These are phyloP conservation scores for Epirrhoe tristata DNA, from an alignment of 2,888 invertebrate genomes.

Conservation along the genomic window DNA sequence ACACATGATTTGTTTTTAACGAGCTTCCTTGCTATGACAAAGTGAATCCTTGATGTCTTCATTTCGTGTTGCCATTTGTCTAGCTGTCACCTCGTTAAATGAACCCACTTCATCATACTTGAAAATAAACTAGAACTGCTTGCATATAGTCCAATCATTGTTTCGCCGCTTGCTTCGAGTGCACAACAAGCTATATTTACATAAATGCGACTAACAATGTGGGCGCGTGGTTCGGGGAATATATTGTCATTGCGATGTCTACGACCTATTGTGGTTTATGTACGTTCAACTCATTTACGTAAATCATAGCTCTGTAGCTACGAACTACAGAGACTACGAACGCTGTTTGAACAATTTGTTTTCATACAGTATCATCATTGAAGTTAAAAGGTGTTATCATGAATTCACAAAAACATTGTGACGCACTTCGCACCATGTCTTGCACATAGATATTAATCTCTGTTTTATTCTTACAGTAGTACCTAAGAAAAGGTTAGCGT, in stretches of 20 bases:
- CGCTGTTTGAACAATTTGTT: conserved; percentile 26
- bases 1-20: conserved; percentile 5
- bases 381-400: conserved; percentile 11
- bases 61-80: conserved; percentile 18
- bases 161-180: conserved; percentile 46
- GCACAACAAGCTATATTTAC: conserved; percentile 50
- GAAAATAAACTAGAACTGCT: conserved; percentile 42
- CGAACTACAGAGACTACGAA: too few species aligned
- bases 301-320: conserved; percentile 31
- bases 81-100: conserved; percentile 22
- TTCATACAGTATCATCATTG: conserved; percentile 15
- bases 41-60: conserved; percentile 20
- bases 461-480: not conserved
- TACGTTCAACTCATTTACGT: conserved; percentile 24
- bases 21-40: conserved; percentile 1
- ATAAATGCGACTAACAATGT: conserved; percentile 49
- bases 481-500: not conserved
- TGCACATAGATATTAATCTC: not conserved
- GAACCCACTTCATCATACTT: conserved; percentile 33
- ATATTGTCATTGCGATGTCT: conserved; percentile 50
- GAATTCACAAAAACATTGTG: conserved; percentile 10
- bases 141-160: conserved; percentile 44
- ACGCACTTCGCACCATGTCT: not conserved
- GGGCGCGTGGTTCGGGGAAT: conserved; percentile 47
- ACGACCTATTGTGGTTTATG: conserved; percentile 41